phyloP scores from a whole-genome alignment of 2,113 vertebrate genomes.

The Hypomesus transpacificus region DNA sequence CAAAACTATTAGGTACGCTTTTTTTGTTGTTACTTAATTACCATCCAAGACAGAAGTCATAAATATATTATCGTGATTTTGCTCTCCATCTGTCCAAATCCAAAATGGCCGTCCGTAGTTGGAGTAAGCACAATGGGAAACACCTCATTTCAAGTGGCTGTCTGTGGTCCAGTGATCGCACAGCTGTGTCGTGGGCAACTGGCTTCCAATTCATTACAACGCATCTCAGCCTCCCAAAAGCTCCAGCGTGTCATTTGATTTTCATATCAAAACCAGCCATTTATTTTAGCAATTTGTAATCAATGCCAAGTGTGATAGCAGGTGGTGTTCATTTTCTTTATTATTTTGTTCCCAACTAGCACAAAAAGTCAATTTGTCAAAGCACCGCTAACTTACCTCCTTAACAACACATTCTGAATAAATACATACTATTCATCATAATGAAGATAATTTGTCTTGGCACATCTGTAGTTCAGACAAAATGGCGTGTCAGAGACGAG shows the following conservation, averaged over 20 bases:
- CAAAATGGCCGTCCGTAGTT: too few species aligned
- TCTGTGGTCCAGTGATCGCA: conserved; percentile 35
- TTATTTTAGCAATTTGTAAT: conserved; percentile 65
- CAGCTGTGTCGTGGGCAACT: conserved; percentile 57
- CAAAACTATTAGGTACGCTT: too few species aligned
- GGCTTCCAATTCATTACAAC: conserved; percentile 57
- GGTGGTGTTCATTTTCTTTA: conserved; percentile 52
- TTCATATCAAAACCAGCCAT: conserved; percentile 56
- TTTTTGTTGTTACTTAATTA: too few species aligned
- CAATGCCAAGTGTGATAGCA: conserved; percentile 55
- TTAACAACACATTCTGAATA: conserved; percentile 56
- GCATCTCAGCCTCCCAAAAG: conserved; percentile 34
- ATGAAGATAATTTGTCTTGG: conserved; percentile 43
- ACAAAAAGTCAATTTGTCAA: conserved; percentile 40
- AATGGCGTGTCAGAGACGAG: background rate
- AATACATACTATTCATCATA: conserved; percentile 43
- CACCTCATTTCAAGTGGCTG: conserved; percentile 12
- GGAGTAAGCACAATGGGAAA: too few species aligned
- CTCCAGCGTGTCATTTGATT: conserved; percentile 62
- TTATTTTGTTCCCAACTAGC: conserved; percentile 5
- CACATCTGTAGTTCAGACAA: conserved; percentile 11
- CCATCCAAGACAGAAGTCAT: too few species aligned
- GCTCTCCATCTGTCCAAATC: too few species aligned
- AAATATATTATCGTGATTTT: too few species aligned
- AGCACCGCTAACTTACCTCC: conserved; percentile 35